Evolutionary conservation across 2,797 vertebrate genomes (phyloP), one percentile per base, ranked within the genome.

Genomic region (Pipistrellus pipistrellus): DNA sequence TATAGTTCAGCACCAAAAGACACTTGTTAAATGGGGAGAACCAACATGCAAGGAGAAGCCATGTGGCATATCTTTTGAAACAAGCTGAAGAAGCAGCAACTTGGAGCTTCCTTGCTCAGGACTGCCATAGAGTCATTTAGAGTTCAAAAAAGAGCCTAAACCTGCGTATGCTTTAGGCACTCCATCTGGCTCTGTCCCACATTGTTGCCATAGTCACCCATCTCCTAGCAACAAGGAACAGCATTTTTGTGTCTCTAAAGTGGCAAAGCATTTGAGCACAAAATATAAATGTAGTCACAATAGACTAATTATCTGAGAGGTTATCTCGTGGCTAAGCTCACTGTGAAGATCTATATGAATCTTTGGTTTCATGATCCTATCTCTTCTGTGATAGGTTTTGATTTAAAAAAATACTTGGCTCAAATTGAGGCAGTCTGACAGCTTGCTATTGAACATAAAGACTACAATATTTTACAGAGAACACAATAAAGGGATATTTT

Each of bases 121-220:
- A 85, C 57, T 83, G 66, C 90, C 25, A 4, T 14, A 13, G 88
- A 95, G 90, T 89, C 93, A 92, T 92, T 90, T 90, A 82, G 90
- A 88, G 93, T 97, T 95, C 87, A 97, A 88, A 96, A 97, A 82
- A 46, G 78, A 93, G 35, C 66, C 78, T 95, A 90, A 94, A 85
- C 81, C 89, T n/a, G 68, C 75, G 32, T 78, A 32, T 69, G 93
- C 96, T 88, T 85, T 68, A 78, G 87, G 96, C 71, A 7, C 87
- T 97, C 93, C 88, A 59, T 96, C 96, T 96, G 95, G 75, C 88
- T 96, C 92, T 75, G 94, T 71, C 96, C 95, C 88, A 76, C 84
- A 68, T 85, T 85, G 97, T 97, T 97, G 94, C 97, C 95, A 97
- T 97, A 97, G 95, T 59, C 90, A 95, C 96, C 92, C 71, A 97